These are phyloP conservation scores for Dreissena rostriformis DNA, from an alignment of 1,140 invertebrate species.

Conservation along the genomic window DNA sequence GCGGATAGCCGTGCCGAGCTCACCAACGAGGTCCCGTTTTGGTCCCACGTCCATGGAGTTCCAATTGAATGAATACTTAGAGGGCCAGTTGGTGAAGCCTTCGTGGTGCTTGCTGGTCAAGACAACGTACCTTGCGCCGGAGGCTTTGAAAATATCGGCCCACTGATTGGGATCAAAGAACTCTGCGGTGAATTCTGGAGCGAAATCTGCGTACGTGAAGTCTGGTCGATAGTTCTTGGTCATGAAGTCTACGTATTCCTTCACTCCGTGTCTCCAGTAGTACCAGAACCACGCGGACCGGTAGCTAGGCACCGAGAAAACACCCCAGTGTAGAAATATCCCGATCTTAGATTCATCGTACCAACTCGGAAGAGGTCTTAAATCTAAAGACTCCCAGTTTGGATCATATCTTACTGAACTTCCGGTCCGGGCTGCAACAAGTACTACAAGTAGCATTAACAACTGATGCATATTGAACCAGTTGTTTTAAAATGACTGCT, in stretches of 20 bases:
- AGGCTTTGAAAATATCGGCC: slow-evolving; percentile 70
- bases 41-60: slow-evolving; percentile 77
- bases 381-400: slow-evolving; percentile 76
- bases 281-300: slow-evolving; percentile 72
- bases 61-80: slow-evolving; percentile 77
- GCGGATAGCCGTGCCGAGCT: slow-evolving; percentile 74
- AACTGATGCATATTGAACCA: no score
- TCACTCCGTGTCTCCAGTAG: slow-evolving; percentile 61
- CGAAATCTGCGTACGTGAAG: slow-evolving; percentile 75
- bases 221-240: slow-evolving; percentile 67
- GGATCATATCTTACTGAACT: slow-evolving; percentile 50
- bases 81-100: slow-evolving; percentile 77
- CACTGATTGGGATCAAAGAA: slow-evolving; percentile 68
- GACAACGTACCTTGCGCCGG: slow-evolving; percentile 80
- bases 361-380: slow-evolving; percentile 76
- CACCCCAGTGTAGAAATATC: slow-evolving; percentile 80
- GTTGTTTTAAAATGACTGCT: not conserved
- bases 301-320: slow-evolving; percentile 76
- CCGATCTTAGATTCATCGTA: slow-evolving; percentile 80
- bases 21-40: slow-evolving; percentile 75
- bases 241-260: slow-evolving; percentile 68
- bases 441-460: no score
- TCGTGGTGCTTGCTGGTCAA: slow-evolving; percentile 79
- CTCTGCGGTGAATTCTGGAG: slow-evolving; percentile 66
- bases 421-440: no score